phyloP scores from a whole-genome alignment of 2,888 invertebrate species.

The Meliscaeva auricollis region DNA sequence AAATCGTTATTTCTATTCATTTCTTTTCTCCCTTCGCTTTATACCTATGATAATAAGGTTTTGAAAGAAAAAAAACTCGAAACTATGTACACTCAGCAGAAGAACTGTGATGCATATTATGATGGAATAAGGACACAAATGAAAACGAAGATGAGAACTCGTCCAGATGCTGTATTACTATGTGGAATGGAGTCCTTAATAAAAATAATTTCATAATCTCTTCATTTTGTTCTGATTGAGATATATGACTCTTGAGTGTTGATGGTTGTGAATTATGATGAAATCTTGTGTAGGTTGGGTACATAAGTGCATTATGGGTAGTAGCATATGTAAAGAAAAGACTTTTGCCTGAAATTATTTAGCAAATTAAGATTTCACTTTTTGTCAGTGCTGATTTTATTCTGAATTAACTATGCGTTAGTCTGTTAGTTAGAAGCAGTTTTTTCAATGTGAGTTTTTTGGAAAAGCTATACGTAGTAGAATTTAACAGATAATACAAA shows the following conservation, averaged over 20 bases:
- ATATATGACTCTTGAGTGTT: constrained; percentile 41
- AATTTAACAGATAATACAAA: no score
- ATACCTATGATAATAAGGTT: not conserved
- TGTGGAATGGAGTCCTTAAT: constrained; percentile 51
- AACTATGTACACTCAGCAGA: not conserved
- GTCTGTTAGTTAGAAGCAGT: no score
- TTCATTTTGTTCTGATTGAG: constrained; percentile 62
- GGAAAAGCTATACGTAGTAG: no score
- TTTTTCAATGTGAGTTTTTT: no score
- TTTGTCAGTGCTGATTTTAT: no score
- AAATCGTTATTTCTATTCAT: constrained; percentile 65
- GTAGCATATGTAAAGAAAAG: no score
- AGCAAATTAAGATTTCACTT: no score
- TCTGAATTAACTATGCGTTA: no score
- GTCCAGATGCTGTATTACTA: constrained; percentile 59
- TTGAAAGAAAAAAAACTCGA: constrained; percentile 28
- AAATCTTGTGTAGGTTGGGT: not conserved
- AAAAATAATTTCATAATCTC: constrained; percentile 70
- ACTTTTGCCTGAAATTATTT: no score
- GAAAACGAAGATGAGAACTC: constrained; percentile 50
- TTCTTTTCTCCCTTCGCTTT: constrained; percentile 15
- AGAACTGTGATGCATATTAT: constrained; percentile 9
- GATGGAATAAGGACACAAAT: constrained; percentile 23
- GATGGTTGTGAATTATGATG: not conserved
- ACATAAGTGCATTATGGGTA: no score